A percentile compares a stretch with the other conserved stretches of the same genome.
These are phyloP conservation scores for Yponomeuta plumbellus DNA, from an alignment of 2,888 invertebrate genomes.

Conservation along the genomic window DNA sequence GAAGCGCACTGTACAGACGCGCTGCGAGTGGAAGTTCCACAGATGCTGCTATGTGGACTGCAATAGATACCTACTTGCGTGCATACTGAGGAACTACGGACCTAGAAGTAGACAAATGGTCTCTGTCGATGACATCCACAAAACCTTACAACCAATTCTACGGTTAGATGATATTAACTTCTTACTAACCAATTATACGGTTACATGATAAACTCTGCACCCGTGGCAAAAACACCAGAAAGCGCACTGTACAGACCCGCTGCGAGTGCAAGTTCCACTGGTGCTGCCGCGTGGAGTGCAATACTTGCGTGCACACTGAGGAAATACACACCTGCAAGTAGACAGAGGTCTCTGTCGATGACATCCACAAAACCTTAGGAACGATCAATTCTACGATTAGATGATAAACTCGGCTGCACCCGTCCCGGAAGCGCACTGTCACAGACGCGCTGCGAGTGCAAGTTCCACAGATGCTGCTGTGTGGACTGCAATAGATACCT, in stretches of 20 bases:
- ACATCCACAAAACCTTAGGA: no score
- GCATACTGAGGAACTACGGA: constrained; percentile 86
- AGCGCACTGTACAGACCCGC: constrained; percentile 84
- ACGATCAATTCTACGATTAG: no score
- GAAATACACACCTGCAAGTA: constrained; percentile 93
- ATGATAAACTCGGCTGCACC: constrained; percentile 37
- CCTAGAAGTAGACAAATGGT: constrained; percentile 82
- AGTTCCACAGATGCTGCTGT: constrained; percentile 97
- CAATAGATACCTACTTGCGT: constrained; percentile 92
- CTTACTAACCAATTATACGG: no score
- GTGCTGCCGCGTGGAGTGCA: constrained; percentile 96
- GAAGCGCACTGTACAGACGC: constrained; percentile 83
- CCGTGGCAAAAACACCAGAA: constrained; percentile 93
- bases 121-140: no score
- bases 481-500: constrained; percentile 95
- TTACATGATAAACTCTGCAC: constrained; percentile 72
- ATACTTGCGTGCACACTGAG: constrained; percentile 87
- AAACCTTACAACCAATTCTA: no score
- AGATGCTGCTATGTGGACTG: constrained; percentile 98
- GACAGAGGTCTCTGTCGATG: no score
- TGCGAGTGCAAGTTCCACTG: constrained; percentile 97
- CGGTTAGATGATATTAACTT: no score
- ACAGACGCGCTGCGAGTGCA: constrained; percentile 92
- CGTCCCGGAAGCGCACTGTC: constrained; percentile 81
- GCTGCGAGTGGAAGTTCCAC: constrained; percentile 96